Base-by-base conservation (phyloP, 2,888 invertebrate genomes). In the Parasteatoda lunata region DNA sequence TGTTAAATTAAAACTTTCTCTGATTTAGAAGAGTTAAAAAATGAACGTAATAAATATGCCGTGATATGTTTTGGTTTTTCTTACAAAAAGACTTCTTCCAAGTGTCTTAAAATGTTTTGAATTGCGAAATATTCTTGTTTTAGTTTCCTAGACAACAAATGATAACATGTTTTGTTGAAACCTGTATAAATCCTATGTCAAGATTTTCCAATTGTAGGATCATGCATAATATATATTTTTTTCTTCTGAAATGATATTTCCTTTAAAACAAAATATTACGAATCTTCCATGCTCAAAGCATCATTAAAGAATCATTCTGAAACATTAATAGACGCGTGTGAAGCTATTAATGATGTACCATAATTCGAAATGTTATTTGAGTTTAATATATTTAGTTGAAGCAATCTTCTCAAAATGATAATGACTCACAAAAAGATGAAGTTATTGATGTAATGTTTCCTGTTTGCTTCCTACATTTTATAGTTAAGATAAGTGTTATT, bases 121-220 rank as follows among this genome's bases (percentile, higher is more conserved):
- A 47, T 71, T 70, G 30, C 5, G 15, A 3, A 6, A 66, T 3
- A 64, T 13, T 48, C 76, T 8, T 54, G 11, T 48, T 78, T 77
- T 69, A 59, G 79, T 79, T 79, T 70, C 70, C 71, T 71, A 7
- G 79, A 71, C 4, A 51, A 79, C 79, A 71, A n/a, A 71, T 64
- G 70, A 78, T 70, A 78, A 70, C 49, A 70, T 47, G 78, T 47
- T 51, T 69, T 78, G 54, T 78, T 47, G 59, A 45, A 78, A 64
- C 64, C 59, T 7, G 4, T 59, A 59, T 59, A 8, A 59, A 59
- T 9, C n/a, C 9, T 59, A 59, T 4, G 8, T 59, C 11, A 8
- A 59, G 59, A 59, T 13, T 30, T 30, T 59, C 59, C 59, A 59
- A 8, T 59, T 59, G 59, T 59, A 59, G 11, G n/a, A 13, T 59